Percentiles rank a stretch among this genome's conserved stretches.
These are phyloP conservation scores for Pseudotriccus pelzelni DNA, from an alignment of 2,797 vertebrate species.

Conservation along the genomic window DNA sequence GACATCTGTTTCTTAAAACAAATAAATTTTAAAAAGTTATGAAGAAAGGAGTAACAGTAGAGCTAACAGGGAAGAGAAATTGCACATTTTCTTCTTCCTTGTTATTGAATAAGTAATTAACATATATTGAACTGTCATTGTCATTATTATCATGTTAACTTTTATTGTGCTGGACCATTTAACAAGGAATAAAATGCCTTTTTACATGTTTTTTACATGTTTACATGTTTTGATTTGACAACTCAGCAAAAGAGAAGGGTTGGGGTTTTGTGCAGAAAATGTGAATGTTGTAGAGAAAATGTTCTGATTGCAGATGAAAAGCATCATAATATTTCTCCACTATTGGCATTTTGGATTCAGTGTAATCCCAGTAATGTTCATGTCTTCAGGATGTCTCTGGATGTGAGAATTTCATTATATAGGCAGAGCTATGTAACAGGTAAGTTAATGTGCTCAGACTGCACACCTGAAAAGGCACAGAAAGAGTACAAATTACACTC, in stretches of 20 bases:
- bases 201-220: background rate
- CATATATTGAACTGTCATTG: background rate
- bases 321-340: background rate
- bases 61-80: background rate
- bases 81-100: background rate
- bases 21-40: background rate
- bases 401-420: background rate
- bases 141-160: background rate
- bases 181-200: background rate
- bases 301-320: background rate
- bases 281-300: background rate
- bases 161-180: background rate
- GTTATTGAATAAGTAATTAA: background rate
- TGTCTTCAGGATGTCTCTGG: background rate
- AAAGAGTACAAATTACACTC: conserved; percentile 13
- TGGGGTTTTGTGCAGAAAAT: background rate
- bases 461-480: background rate
- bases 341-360: background rate
- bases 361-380: background rate
- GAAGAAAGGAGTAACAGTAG: background rate
- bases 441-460: background rate
- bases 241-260: background rate
- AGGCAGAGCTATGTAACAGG: background rate
- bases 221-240: background rate
- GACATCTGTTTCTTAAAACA: background rate